Evolutionary conservation across 2,888 invertebrate species (phyloP).

Genomic region (Scotopteryx bipunctaria): DNA sequence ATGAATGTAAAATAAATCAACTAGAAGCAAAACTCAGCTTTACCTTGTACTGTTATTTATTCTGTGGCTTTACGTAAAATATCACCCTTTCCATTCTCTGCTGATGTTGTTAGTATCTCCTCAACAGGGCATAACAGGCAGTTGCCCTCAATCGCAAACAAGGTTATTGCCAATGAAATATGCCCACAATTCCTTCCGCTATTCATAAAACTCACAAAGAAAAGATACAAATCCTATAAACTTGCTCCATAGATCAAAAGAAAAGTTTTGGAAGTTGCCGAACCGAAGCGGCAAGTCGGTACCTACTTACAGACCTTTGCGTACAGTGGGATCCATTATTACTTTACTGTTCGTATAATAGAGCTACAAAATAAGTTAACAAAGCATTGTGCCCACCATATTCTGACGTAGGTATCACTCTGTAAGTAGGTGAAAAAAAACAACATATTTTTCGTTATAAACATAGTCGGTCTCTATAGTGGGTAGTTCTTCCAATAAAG

Average conservation of each 20-base stretch:
- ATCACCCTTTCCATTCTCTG: background rate
- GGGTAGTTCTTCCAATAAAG: background rate
- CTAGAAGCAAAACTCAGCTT: too few species aligned
- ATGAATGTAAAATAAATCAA: too few species aligned
- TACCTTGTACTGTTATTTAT: too few species aligned
- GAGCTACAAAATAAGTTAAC: too few species aligned
- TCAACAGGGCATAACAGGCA: slow-evolving; percentile 16
- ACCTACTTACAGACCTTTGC: background rate
- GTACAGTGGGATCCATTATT: too few species aligned
- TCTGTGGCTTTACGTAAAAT: background rate
- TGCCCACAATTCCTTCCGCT: slow-evolving; percentile 27
- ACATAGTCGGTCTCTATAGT: too few species aligned
- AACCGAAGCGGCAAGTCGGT: slow-evolving; percentile 2
- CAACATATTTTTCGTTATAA: too few species aligned
- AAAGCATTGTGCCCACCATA: too few species aligned
- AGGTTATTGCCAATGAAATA: slow-evolving; percentile 29
- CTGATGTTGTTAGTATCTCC: slow-evolving; percentile 1
- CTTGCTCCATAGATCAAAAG: slow-evolving; percentile 53
- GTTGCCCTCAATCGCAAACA: slow-evolving; percentile 29
- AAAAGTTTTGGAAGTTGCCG: slow-evolving; percentile 37
- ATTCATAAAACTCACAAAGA: slow-evolving; percentile 29
- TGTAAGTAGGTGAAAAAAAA: too few species aligned
- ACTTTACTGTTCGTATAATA: too few species aligned
- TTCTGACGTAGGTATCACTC: too few species aligned
- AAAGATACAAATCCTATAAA: slow-evolving; percentile 35